Conservation (phyloP, 1,140 invertebrate genomes). For the Drosophila eugracilis region DNA sequence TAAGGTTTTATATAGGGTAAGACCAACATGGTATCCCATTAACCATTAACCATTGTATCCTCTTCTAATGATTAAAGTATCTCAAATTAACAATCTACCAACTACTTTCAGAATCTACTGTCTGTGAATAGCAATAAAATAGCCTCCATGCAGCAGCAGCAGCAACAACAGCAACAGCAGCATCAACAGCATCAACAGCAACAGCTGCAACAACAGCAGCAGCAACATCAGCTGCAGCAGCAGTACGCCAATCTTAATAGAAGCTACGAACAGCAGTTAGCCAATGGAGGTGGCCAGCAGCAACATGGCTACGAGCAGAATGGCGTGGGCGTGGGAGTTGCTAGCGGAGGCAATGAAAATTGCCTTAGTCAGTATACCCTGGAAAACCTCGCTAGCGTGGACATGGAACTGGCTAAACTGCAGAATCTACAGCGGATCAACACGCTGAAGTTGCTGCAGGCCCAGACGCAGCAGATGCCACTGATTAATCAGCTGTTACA, state of each 20-base stretch:
- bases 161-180: slow-evolving; percentile 76
- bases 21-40: background rate
- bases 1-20: slow-evolving; percentile 6
- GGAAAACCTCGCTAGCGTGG: slow-evolving; percentile 69
- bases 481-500: slow-evolving; percentile 74
- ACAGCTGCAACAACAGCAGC: slow-evolving; percentile 54
- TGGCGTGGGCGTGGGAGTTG: slow-evolving; percentile 13
- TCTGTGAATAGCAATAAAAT: slow-evolving; percentile 71
- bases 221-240: slow-evolving; percentile 54
- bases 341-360: slow-evolving; percentile 27
- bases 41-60: background rate
- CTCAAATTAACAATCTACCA: background rate
- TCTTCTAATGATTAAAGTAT: no score
- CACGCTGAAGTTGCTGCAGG: slow-evolving; percentile 85
- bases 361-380: slow-evolving; percentile 55
- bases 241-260: slow-evolving; percentile 59
- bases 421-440: slow-evolving; percentile 85
- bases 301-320: slow-evolving; percentile 60
- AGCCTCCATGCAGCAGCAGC: slow-evolving; percentile 69
- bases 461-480: slow-evolving; percentile 83
- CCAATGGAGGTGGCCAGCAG: slow-evolving; percentile 36
- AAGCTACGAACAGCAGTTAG: slow-evolving; percentile 60
- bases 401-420: slow-evolving; percentile 85
- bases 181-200: slow-evolving; percentile 76
- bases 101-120: slow-evolving; percentile 69